Base-by-base conservation (phyloP, 2,888 invertebrate species). In the Cryptocheilus praepositus region DNA sequence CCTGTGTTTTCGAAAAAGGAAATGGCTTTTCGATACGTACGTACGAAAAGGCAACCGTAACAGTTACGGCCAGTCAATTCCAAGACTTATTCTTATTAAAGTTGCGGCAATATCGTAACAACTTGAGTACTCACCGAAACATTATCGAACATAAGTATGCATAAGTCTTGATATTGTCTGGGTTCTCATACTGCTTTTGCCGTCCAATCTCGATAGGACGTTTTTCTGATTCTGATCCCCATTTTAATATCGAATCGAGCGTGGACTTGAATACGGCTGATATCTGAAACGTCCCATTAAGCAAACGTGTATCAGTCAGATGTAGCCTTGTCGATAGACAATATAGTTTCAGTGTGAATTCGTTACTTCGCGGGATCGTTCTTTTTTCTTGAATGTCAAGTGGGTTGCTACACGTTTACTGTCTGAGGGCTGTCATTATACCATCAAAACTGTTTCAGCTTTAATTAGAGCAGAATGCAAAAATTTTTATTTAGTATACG, bases 91-190 rank as follows among this genome's bases (percentile, higher is more conserved):
- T 13, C 36, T 36, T 18, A 43, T 44, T 43, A 43, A 21, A 56
- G 22, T 28, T 22, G 54, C 56, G 43, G 19, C 56, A 44, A 43
- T 43, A 54, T 54, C 54, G 54, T 56, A 56, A 56, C 56, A 56
- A 8, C 56, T 25, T 56, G 28, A 56, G 55, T 56, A 56, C 55
- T 56, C 56, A 56, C 56, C 56, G 19, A 43, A 56, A 56, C 43
- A 19, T 56, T 56, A 56, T 56, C 21, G 19, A 56, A 56, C 56
- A 43, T 44, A 56, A 56, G 18, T 56, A 56, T 43, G 19, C 56
- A 43, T 56, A 56, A 56, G 56, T 56, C 56, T 56, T 56, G 56
- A 56, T 56, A 56, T 56, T 56, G 56, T 56, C 56, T 56, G 56
- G 36, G 56, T 56, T 56, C 56, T 19, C 56, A 56, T 56, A 49